Evolutionary conservation across 2,113 vertebrate genomes (phyloP), one percentile per base, ranked within the genome.

Genomic region (Propithecus coquereli): DNA sequence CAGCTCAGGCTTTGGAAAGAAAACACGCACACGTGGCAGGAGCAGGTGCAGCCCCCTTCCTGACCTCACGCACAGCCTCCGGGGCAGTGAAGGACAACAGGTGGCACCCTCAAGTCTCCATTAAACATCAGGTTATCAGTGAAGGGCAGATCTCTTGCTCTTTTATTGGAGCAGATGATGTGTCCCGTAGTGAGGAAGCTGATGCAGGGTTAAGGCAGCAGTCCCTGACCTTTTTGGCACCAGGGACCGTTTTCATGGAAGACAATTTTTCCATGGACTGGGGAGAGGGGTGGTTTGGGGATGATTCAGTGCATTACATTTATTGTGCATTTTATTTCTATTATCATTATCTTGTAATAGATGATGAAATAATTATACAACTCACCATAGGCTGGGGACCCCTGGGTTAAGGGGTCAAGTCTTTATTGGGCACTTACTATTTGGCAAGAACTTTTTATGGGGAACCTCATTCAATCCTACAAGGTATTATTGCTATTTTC

Each of bases 21-120:
- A 83, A 25, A 57, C 43, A 23, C 1, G 6, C 1, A 1, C n/a
- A 50, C 1, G 7, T 20, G 50, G n/a, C 22, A 8, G 17, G 3
- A 73, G 43, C 10, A 61, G 57, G 80, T 5, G 37, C 4, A 0
- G 18, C 9, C 18, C 40, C 57, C 76, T 61, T 87, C n/a, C 32
- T 14, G 65, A 47, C 8, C 66, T 30, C 37, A n/a, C 25, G 17
- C 16, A 8, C 34, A 17, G n/a, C 30, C 70, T 40, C 57, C 22
- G 13, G 47, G 32, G 54, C 54, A 40, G 8, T 17, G 22, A 47
- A 59, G 37, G 52, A n/a, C 47, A 61, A 10, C 8, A 16, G 32
- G 54, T 16, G 1, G 22, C 45, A 23, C 27, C 30, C 61, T 57
- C 52, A 40, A n/a, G 30, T 27, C 37, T 66, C 87, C 84, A 32